These are phyloP conservation scores for Mesoligia furuncula DNA, from an alignment of 2,888 invertebrate genomes.

Conservation along the genomic window DNA sequence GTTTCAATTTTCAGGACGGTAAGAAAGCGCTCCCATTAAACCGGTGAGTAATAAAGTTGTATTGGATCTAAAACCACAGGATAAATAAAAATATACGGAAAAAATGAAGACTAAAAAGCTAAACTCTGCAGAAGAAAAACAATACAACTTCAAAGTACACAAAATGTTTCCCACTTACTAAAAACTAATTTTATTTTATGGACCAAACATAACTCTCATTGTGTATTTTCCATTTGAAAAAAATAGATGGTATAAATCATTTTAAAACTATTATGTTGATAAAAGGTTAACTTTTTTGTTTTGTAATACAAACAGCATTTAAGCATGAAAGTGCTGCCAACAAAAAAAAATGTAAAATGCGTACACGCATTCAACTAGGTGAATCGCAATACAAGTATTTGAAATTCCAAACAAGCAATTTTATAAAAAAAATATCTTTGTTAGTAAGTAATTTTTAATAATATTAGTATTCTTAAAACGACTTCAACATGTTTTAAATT, in stretches of 20 bases:
- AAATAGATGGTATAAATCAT: slow-evolving; percentile 45
- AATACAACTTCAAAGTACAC: slow-evolving; percentile 63
- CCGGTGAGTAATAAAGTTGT: slow-evolving; percentile 73
- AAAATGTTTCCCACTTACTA: slow-evolving; percentile 58
- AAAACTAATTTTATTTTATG: slow-evolving; percentile 70
- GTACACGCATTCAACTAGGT: slow-evolving; percentile 58
- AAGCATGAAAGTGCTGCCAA: slow-evolving; percentile 59
- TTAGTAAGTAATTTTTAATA: slow-evolving; percentile 70
- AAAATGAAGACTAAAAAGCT: slow-evolving; percentile 62
- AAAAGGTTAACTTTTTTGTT: slow-evolving; percentile 55
- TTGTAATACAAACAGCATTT: slow-evolving; percentile 59
- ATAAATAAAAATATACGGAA: slow-evolving; percentile 54
- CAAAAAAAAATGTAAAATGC: slow-evolving; percentile 66
- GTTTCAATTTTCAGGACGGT: slow-evolving; percentile 53
- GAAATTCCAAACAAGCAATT: slow-evolving; percentile 58
- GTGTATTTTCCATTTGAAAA: slow-evolving; percentile 43
- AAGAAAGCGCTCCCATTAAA: slow-evolving; percentile 69
- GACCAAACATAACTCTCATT: slow-evolving; percentile 69
- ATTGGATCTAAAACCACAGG: slow-evolving; percentile 68
- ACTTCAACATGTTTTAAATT: slow-evolving; percentile 81
- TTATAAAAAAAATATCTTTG: slow-evolving; percentile 61
- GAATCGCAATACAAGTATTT: slow-evolving; percentile 45
- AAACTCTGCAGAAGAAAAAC: slow-evolving; percentile 66
- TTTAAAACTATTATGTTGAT: slow-evolving; percentile 59
- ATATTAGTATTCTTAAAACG: slow-evolving; percentile 72